phyloP scores from a whole-genome alignment of 2,888 invertebrate species.

The Tenthredo distinguenda region DNA sequence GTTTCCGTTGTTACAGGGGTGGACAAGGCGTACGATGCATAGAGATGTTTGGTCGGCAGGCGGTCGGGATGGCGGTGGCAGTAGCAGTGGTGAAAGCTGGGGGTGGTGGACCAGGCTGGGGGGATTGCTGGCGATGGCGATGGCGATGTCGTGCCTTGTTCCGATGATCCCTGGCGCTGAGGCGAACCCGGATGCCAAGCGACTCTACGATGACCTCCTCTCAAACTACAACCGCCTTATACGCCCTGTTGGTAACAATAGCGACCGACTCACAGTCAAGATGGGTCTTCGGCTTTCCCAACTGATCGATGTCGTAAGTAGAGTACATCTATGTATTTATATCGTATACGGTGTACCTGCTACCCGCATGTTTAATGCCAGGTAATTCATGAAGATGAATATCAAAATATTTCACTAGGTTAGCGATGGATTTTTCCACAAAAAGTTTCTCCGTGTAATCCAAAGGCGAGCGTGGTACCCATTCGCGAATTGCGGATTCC shows the following conservation, averaged over 20 bases:
- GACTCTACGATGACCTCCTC: constrained; percentile 96
- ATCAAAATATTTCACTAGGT: background rate
- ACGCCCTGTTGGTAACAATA: constrained; percentile 96
- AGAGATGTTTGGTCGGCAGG: constrained; percentile 78
- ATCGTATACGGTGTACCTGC: background rate
- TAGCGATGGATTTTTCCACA: background rate
- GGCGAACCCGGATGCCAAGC: constrained; percentile 95
- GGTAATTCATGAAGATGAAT: background rate
- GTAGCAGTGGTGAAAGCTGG: constrained; percentile 80
- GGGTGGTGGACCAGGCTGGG: constrained; percentile 70
- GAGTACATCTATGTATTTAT: constrained; percentile 78
- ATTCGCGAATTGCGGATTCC: background rate
- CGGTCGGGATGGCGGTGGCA: constrained; percentile 81
- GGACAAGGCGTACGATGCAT: constrained; percentile 93
- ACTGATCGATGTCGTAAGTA: constrained; percentile 95
- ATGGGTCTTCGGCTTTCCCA: constrained; percentile 95
- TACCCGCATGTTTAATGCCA: background rate
- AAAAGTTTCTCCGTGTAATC: background rate
- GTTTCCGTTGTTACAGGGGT: constrained; percentile 82
- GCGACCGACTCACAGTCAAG: constrained; percentile 96
- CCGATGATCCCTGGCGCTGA: constrained; percentile 80
- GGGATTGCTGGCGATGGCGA: constrained; percentile 86
- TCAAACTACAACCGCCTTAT: constrained; percentile 97
- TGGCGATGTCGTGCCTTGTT: constrained; percentile 81
- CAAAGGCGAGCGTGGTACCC: background rate